A percentile compares a stretch with the other conserved stretches of the same genome.
phyloP scores from a whole-genome alignment of 2,113 vertebrate species.

The Eleginops maclovinus region DNA sequence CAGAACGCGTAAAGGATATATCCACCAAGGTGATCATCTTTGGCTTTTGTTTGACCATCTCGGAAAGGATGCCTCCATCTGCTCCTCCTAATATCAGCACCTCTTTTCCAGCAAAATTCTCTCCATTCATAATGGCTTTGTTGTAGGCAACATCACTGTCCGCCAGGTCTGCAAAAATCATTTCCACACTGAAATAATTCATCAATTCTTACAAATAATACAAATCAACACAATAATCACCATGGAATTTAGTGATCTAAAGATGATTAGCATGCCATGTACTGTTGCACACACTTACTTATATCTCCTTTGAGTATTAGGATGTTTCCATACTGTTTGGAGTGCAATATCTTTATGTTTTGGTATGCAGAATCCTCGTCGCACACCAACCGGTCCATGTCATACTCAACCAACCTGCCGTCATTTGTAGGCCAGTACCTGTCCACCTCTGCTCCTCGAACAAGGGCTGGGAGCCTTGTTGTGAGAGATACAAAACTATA shows the following conservation, averaged over 20 bases:
- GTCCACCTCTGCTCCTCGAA: constrained; percentile 91
- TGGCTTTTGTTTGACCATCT: constrained; percentile 98
- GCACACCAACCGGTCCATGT: constrained; percentile 95
- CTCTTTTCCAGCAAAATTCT: constrained; percentile 94
- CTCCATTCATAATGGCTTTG: constrained; percentile 94
- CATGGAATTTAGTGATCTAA: neutral
- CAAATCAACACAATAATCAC: neutral
- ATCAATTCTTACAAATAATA: neutral
- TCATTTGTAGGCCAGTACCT: constrained; percentile 97
- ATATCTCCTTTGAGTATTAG: constrained; percentile 96
- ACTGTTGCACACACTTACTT: constrained; percentile 88
- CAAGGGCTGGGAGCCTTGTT: constrained; percentile 89
- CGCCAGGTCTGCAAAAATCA: constrained; percentile 87
- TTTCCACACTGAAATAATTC: neutral
- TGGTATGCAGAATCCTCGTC: constrained; percentile 96
- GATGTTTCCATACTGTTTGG: constrained; percentile 95
- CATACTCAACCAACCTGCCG: constrained; percentile 94
- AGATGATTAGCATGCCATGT: neutral
- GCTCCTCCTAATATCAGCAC: constrained; percentile 96
- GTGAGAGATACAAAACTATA: neutral
- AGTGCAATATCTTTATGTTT: constrained; percentile 98
- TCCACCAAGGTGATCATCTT: constrained; percentile 99
- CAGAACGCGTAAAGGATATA: constrained; percentile 91
- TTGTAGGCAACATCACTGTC: constrained; percentile 97
- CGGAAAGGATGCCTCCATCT: constrained; percentile 95